Conservation (phyloP, 1,140 invertebrate genomes). For the Drosophila truncata region DNA sequence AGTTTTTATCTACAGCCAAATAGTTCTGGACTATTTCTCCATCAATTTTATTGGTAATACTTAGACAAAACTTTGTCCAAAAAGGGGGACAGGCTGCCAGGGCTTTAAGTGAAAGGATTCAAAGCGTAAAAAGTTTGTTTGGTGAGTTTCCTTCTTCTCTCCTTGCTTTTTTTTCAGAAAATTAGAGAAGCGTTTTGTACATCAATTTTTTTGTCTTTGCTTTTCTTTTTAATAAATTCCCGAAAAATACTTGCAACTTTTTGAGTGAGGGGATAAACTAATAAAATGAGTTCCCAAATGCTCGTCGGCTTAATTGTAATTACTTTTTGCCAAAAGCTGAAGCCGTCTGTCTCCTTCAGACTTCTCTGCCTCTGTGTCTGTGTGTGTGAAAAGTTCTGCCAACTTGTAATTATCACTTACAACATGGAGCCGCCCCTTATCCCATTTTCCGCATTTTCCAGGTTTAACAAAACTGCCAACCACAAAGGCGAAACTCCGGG, state of each 20-base stretch:
- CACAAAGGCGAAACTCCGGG: slow-evolving; percentile 27
- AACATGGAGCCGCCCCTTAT: slow-evolving; percentile 41
- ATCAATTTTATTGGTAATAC: slow-evolving; percentile 84
- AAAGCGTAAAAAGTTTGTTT: slow-evolving; percentile 68
- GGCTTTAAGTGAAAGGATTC: slow-evolving; percentile 78
- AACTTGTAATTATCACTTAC: slow-evolving; percentile 82
- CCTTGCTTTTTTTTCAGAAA: not conserved
- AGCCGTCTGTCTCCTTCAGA: slow-evolving; percentile 61
- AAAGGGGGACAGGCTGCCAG: slow-evolving; percentile 14
- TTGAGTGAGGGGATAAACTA: slow-evolving; percentile 53
- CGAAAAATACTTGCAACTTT: slow-evolving; percentile 45
- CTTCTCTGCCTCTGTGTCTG: slow-evolving; percentile 24
- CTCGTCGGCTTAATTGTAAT: slow-evolving; percentile 78
- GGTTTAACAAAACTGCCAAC: slow-evolving; percentile 50
- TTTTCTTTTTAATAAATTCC: slow-evolving; percentile 64
- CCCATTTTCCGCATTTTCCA: slow-evolving; percentile 28
- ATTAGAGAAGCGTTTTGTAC: slow-evolving; percentile 64
- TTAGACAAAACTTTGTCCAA: slow-evolving; percentile 76
- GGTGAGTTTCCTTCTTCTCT: slow-evolving; percentile 5
- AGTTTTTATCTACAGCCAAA: slow-evolving; percentile 80
- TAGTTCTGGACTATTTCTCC: slow-evolving; percentile 81
- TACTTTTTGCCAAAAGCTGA: slow-evolving; percentile 49
- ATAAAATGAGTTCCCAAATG: slow-evolving; percentile 69
- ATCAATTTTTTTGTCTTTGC: slow-evolving; percentile 35
- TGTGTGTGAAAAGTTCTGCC: slow-evolving; percentile 73